phyloP scores from a whole-genome alignment of 2,797 vertebrate species.

The Sylvia borin region DNA sequence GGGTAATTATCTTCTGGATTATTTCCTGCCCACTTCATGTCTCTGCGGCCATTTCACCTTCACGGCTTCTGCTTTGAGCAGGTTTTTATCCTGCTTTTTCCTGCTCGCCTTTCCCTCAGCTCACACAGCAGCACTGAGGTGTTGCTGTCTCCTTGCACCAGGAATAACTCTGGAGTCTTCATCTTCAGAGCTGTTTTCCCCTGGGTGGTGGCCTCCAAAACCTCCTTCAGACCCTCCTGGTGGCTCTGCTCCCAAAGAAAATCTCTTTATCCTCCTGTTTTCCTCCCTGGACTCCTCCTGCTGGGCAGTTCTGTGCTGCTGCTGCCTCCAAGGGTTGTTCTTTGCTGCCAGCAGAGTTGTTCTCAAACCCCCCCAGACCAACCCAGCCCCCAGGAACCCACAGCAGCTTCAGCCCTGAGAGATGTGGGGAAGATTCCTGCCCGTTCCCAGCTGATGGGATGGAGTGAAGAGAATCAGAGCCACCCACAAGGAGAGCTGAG shows the following conservation, averaged over 20 bases:
- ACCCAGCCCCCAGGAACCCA: background rate
- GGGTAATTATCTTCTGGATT: conserved; percentile 72
- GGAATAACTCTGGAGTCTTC: background rate
- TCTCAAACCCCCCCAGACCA: background rate
- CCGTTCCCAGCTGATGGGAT: background rate
- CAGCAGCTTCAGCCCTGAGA: background rate
- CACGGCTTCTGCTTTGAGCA: background rate
- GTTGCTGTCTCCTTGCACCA: background rate
- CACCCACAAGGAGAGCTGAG: background rate
- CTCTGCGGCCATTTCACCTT: fast-evolving
- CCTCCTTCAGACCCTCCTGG: background rate
- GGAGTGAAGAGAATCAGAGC: background rate
- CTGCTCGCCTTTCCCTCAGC: background rate
- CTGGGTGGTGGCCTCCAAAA: background rate
- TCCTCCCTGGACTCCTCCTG: background rate
- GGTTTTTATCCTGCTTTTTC: background rate
- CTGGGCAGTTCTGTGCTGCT: background rate
- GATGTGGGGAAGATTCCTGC: background rate
- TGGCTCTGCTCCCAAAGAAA: background rate
- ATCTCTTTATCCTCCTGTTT: background rate
- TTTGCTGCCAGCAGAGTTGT: background rate
- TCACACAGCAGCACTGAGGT: background rate
- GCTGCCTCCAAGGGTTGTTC: background rate
- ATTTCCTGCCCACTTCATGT: background rate
- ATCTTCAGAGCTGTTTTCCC: background rate